Base-by-base conservation (phyloP, 2,797 vertebrate species). In the Lutjanus campechanus region DNA sequence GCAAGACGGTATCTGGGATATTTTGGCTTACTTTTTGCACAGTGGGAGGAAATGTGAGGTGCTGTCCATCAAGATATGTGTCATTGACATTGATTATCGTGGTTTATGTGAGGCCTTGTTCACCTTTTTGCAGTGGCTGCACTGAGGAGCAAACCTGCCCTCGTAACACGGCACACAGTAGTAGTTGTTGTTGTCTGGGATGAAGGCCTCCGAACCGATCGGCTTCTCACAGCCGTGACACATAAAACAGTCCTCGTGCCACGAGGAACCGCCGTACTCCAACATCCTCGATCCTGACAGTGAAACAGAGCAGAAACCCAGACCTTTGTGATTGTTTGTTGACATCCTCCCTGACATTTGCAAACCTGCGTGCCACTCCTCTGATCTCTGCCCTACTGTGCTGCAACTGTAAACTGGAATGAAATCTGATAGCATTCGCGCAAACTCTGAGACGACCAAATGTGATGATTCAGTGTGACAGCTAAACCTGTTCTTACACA, bases 151-250 rank as follows among this genome's bases (percentile, higher is more conserved):
- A 0, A 98, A 94, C 84, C 96, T 96, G 92, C 94, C 96, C 95
- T 99, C 97, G 0, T 99, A 98, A 85, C 98, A 99, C 44, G 98
- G 95, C 67, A 97, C 95, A 1, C 98, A 99, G 95, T 97, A 99
- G 90, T 97, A 96, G 83, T 95, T 94, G 56, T 93, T 95, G 64
- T 97, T 95, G 90, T 98, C 97, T 0, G 98, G 97, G 92, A 99
- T 96, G 86, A 99, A 99, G 74, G 97, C 96, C 7, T 96, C 95
- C 0, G 96, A 96, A 0, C 97, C 97, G 0, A 99, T 97, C 7
- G 97, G 96, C 94, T 98, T 96, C 89, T 97, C 95, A 84, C 98
- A 99, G 86, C 94, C 96, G 76, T 96, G 96, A 87, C 98, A 99
- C 53, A 96, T 83, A 54, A 99, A 99, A 79, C 98, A 99, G 69